Conservation (phyloP, 2,113 vertebrate species). For the Aplodontia rufa region DNA sequence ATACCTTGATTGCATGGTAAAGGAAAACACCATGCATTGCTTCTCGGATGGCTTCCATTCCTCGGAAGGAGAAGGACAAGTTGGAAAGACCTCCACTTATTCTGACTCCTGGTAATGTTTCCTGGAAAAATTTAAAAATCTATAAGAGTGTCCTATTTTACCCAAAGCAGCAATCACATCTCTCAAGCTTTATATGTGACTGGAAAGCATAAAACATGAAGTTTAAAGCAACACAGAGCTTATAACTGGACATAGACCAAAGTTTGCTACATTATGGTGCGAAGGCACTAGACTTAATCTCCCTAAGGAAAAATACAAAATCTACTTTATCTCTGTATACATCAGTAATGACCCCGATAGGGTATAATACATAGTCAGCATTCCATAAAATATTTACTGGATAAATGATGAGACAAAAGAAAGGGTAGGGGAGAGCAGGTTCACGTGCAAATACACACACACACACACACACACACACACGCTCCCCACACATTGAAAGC, state of each 20-base stretch:
- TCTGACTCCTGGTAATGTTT: conserved; percentile 90
- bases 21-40: conserved; percentile 98
- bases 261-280: background rate
- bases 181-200: background rate
- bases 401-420: background rate
- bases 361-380: background rate
- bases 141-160: background rate
- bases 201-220: background rate
- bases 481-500: background rate
- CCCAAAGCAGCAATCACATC: background rate
- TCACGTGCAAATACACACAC: no score
- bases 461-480: background rate
- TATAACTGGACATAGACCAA: background rate
- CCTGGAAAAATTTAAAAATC: conserved; percentile 81
- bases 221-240: background rate
- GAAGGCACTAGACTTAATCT: background rate
- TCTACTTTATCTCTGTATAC: background rate
- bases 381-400: background rate
- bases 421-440: background rate
- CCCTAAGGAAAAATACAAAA: background rate
- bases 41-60: conserved; percentile 97
- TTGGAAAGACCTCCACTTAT: conserved; percentile 98
- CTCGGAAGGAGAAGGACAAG: conserved; percentile 97
- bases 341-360: background rate
- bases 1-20: conserved; percentile 94